phyloP scores from a whole-genome alignment of 64 coral and sea anemone genomes.

The Platygyra sinensis region DNA sequence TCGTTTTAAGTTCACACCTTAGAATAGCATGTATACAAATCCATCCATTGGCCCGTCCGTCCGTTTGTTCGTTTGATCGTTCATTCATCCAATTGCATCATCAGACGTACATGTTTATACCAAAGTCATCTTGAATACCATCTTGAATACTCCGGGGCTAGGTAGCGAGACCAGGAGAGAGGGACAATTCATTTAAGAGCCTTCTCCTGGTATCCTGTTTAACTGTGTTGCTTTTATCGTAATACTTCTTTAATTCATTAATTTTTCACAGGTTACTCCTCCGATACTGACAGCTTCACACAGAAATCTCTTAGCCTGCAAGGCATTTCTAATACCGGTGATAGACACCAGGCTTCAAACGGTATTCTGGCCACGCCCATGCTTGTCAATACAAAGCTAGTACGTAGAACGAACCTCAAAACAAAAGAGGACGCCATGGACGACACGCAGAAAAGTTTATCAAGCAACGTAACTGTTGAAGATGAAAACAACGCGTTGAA shows the following conservation, averaged over 20 bases:
- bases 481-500: not conserved
- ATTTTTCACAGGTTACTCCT: constrained; percentile 46
- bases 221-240: not conserved
- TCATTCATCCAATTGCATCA: too few species aligned
- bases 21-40: too few species aligned
- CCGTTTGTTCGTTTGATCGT: too few species aligned
- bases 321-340: not conserved
- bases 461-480: not conserved
- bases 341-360: not conserved
- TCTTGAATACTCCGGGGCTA: too few species aligned
- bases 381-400: not conserved
- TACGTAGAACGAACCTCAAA: not conserved
- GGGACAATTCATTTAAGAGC: too few species aligned
- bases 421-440: not conserved
- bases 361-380: constrained; percentile 42
- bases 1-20: too few species aligned
- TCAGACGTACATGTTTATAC: too few species aligned
- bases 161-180: too few species aligned
- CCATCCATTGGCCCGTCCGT: too few species aligned
- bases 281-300: not conserved
- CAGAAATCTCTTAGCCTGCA: not conserved
- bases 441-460: not conserved
- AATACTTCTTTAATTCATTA: not conserved
- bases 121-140: too few species aligned
- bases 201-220: not conserved